Evolutionary conservation across 2,888 invertebrate genomes (phyloP), one percentile per base, ranked within the genome.

Genomic region (Eueremaeus valkanovi): DNA sequence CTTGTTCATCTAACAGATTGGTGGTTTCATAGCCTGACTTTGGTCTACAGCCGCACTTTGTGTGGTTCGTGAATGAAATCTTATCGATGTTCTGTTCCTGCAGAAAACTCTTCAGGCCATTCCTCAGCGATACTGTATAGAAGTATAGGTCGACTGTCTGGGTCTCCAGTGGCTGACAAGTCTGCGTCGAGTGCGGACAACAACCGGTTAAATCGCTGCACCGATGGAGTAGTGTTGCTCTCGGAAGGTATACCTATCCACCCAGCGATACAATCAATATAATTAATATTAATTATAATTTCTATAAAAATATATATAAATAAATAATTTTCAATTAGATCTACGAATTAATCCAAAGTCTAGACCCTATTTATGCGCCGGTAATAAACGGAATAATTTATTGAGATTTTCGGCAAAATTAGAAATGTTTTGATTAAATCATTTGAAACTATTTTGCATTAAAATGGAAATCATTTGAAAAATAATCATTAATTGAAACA

Each of bases 121-220:
- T 45, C 16, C 42, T 49, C 58, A 78, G 74, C 16, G 72, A 42
- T 3, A 78, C 74, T 9, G 76, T 76, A 55, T 63, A 78, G 78
- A 80, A 80, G 49, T 79, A 78, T 45, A 79, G 74, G 6, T 72
- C 49, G 16, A 80, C 78, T 24, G 76, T 76, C 55, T 79, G 75
- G 24, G 77, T 78, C 21, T 74, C 33, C 8, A 73, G 51, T 1
- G 93, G 90, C 18, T 89, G 90, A 84, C 94, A 95, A 63, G 89
- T 89, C 77, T 89, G 87, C 0, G 87, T 84, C 78, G 89, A 89
- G 77, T 87, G 87, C 78, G 86, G 85, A 83, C 95, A 95, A 85
- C 95, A 95, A 74, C 94, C 94, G 29, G 92, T 89, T 84, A 93
- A 92, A 80, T 92, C 91, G 16, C 90, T 89, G 83, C 95, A 95